phyloP scores from a whole-genome alignment of 2,113 vertebrate genomes.

The Falco punctatus region DNA sequence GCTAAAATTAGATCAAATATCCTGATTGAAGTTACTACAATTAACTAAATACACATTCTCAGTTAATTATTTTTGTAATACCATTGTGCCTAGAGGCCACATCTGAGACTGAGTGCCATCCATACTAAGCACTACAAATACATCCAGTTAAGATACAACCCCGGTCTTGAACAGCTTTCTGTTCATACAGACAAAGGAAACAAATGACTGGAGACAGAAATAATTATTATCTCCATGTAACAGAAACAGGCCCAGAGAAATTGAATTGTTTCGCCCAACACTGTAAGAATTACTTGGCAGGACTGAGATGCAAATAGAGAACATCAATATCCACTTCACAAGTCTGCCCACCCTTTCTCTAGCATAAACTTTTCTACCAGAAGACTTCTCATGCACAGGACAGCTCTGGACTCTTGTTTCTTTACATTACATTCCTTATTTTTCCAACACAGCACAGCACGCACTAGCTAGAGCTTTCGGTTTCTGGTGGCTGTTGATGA shows the following conservation, averaged over 20 bases:
- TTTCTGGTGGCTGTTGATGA: neutral
- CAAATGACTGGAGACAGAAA: neutral
- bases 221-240: neutral
- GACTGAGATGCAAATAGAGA: neutral
- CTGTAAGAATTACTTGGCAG: conserved; percentile 18
- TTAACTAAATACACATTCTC: conserved; percentile 30
- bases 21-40: neutral
- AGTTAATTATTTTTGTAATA: conserved; percentile 17
- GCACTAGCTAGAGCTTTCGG: neutral
- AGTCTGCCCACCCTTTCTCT: neutral
- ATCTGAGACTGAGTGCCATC: neutral
- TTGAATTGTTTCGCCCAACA: neutral
- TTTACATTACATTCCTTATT: neutral
- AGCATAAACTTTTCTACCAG: neutral
- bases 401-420: neutral
- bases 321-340: neutral
- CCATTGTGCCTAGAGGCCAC: neutral
- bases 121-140: neutral
- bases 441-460: neutral
- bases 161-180: neutral
- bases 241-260: conserved; percentile 4
- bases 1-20: conserved; percentile 25
- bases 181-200: neutral
- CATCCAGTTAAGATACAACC: neutral
- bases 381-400: neutral